Percentiles rank a stretch among this genome's conserved stretches.
phyloP scores from a whole-genome alignment of 2,797 vertebrate species.

The Sebastes jordani region DNA sequence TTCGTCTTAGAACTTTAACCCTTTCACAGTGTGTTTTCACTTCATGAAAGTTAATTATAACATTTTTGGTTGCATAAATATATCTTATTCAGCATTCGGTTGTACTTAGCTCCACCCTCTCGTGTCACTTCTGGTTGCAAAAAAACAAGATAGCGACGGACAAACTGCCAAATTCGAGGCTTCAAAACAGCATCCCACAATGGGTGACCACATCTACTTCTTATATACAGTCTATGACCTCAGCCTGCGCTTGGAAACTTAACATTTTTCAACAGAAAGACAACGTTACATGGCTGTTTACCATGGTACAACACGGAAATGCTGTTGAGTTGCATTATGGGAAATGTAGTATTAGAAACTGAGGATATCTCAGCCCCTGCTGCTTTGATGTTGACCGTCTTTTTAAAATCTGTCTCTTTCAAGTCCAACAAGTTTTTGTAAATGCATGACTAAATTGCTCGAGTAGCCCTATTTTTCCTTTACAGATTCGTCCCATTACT shows the following conservation, averaged over 20 bases:
- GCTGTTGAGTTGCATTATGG: neutral
- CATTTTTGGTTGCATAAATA: no score
- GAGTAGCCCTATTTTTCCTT: no score
- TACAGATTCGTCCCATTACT: no score
- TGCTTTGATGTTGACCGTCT: neutral
- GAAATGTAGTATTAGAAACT: neutral
- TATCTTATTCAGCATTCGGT: no score
- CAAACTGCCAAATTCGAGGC: fast-evolving
- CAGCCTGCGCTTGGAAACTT: neutral
- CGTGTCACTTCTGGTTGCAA: no score
- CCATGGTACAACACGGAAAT: neutral
- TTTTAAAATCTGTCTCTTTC: neutral
- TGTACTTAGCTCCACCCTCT: no score
- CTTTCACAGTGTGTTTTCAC: no score
- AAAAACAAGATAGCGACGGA: fast-evolving
- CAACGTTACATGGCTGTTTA: neutral
- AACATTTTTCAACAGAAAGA: neutral
- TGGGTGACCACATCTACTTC: no score
- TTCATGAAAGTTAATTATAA: no score
- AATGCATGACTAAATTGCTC: neutral
- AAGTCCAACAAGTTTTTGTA: neutral
- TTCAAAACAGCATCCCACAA: no score
- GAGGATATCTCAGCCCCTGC: neutral
- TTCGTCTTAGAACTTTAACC: no score
- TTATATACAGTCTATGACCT: no score